Percentiles rank a stretch among this genome's conserved stretches.
Evolutionary conservation across 2,888 invertebrate species (phyloP).

Genomic region (Trileptium ribeirensis): DNA sequence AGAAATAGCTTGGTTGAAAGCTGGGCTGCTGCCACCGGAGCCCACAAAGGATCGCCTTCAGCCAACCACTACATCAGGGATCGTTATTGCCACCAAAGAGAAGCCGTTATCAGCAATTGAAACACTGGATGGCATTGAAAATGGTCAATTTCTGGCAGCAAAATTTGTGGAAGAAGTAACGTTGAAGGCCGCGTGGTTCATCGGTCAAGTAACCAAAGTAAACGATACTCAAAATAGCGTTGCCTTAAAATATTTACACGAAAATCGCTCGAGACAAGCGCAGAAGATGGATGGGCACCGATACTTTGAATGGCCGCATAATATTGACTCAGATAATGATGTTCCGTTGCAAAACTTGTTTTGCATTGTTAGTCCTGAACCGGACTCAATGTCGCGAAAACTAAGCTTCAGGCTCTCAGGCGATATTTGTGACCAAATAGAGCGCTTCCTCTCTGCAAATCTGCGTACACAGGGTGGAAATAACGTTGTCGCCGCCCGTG

Average conservation of each 20-base stretch:
- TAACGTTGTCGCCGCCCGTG: no score
- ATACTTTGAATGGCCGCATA: background rate
- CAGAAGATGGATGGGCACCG: background rate
- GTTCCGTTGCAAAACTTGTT: background rate
- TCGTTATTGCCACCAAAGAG: no score
- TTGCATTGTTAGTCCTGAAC: background rate
- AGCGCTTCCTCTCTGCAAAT: background rate
- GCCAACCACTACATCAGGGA: no score
- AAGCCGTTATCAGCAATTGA: no score
- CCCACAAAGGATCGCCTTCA: no score
- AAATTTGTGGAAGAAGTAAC: background rate
- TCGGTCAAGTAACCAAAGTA: background rate
- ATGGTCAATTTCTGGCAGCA: background rate
- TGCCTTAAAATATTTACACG: background rate
- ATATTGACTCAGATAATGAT: background rate
- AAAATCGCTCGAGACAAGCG: background rate
- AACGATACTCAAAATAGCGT: background rate
- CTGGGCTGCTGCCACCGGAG: no score
- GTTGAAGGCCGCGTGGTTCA: background rate
- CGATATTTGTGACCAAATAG: background rate
- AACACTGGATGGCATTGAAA: no score
- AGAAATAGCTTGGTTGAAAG: background rate
- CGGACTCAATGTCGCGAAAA: background rate
- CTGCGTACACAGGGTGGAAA: no score
- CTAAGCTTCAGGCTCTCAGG: background rate